phyloP scores from a whole-genome alignment of 2,113 vertebrate genomes.

The Triplophysa dalaica region DNA sequence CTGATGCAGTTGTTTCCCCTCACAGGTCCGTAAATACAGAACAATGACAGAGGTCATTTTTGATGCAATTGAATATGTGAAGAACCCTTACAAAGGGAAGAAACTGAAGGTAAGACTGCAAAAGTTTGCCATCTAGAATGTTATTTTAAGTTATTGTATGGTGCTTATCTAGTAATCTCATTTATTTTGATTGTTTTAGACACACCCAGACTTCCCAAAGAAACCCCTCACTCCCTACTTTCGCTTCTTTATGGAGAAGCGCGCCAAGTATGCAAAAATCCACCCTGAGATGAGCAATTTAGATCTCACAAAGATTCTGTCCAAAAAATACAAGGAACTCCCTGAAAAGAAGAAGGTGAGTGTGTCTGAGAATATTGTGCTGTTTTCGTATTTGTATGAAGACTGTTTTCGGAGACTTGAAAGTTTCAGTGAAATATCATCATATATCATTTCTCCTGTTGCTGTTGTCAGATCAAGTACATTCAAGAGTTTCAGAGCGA shows the following conservation, averaged over 20 bases:
- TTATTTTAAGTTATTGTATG: too few relatives aligned
- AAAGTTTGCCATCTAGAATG: background rate
- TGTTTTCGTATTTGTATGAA: background rate
- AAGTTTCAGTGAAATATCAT: background rate
- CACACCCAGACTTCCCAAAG: conserved; percentile 80
- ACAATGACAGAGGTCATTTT: conserved; percentile 78
- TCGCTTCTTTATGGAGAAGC: conserved; percentile 81
- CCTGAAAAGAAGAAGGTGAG: conserved; percentile 78
- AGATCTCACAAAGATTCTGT: conserved; percentile 80
- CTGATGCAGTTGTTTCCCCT: background rate
- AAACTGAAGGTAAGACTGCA: conserved; percentile 74
- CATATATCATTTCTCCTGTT: conserved; percentile 3
- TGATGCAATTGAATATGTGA: conserved; percentile 76
- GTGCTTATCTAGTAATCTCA: background rate
- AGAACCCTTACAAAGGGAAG: conserved; percentile 81
- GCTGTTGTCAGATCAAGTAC: conserved; percentile 73
- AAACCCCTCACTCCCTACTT: conserved; percentile 80
- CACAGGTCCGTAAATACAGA: conserved; percentile 77
- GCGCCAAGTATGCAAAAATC: conserved; percentile 82
- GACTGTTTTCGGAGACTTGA: background rate
- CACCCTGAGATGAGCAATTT: conserved; percentile 82
- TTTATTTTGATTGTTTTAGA: conserved; percentile 58
- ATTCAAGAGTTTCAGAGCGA: conserved; percentile 78
- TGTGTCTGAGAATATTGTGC: background rate
- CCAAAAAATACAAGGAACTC: conserved; percentile 81